Conservation (phyloP, 2,797 vertebrate genomes). For the Monodelphis domestica region DNA sequence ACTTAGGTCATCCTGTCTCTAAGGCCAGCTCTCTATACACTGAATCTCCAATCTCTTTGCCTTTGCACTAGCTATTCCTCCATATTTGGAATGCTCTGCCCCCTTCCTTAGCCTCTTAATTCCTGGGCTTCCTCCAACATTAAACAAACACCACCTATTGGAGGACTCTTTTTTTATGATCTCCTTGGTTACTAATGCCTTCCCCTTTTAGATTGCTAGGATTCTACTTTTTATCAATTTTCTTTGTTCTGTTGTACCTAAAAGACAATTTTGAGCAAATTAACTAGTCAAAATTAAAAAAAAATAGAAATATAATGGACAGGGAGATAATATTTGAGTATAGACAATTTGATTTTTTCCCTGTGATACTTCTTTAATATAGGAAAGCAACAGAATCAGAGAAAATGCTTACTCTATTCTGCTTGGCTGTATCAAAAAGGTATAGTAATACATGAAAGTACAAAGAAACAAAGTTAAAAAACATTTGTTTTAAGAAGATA, state of each 20-base stretch:
- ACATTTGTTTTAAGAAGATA: neutral
- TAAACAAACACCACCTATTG: neutral
- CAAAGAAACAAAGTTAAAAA: neutral
- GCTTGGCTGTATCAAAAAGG: neutral
- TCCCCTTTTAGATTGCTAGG: neutral
- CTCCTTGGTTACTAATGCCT: neutral
- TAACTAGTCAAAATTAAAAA: neutral
- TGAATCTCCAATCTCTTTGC: neutral
- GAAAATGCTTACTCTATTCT: neutral
- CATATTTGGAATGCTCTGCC: neutral
- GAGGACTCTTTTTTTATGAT: neutral
- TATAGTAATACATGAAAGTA: neutral
- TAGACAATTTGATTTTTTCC: no score
- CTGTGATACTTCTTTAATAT: no score
- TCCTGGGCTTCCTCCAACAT: neutral
- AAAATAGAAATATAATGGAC: no score
- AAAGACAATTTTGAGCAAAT: neutral
- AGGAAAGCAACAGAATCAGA: neutral
- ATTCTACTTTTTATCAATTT: neutral
- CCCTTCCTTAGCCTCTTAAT: neutral
- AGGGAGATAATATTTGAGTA: no score
- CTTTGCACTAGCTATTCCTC: neutral
- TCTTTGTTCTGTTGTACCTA: neutral
- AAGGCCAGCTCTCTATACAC: neutral
- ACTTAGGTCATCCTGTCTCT: neutral